Conservation (phyloP, 2,113 vertebrate genomes). For the Saguinus imperator region DNA sequence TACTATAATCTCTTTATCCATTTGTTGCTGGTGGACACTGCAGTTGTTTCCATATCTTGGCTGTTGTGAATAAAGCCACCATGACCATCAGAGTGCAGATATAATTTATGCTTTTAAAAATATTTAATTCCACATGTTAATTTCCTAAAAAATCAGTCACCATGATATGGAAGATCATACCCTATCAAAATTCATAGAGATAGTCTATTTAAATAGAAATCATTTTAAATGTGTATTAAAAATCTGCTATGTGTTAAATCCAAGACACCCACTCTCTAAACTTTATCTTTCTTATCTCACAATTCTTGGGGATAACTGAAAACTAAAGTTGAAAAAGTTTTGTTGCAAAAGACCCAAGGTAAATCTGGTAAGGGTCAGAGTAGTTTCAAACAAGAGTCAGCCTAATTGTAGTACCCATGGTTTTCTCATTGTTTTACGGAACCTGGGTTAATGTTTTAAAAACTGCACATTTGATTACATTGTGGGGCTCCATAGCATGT, state of each 20-base stretch:
- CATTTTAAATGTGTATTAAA: neutral
- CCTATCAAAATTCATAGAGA: neutral
- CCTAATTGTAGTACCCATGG: neutral
- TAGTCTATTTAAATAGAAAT: neutral
- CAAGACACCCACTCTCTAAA: neutral
- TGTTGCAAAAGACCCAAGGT: neutral
- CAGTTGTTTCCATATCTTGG: neutral
- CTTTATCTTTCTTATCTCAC: neutral
- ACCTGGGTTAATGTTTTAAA: neutral
- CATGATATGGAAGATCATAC: neutral
- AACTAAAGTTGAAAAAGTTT: neutral
- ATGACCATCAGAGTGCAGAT: neutral
- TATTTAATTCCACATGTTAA: neutral
- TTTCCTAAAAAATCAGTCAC: slow-evolving; percentile 7
- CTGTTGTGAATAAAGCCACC: neutral
- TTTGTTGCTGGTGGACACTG: neutral
- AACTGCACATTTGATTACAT: neutral
- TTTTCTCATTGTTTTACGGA: neutral
- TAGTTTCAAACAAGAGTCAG: neutral
- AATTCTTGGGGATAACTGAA: neutral
- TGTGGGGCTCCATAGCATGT: neutral
- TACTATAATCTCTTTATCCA: neutral
- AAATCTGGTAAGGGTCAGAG: neutral
- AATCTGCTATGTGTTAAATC: neutral
- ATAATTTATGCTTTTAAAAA: neutral